Evolutionary conservation across 2,888 invertebrate genomes (phyloP).

Genomic region (Hipparchia semele): DNA sequence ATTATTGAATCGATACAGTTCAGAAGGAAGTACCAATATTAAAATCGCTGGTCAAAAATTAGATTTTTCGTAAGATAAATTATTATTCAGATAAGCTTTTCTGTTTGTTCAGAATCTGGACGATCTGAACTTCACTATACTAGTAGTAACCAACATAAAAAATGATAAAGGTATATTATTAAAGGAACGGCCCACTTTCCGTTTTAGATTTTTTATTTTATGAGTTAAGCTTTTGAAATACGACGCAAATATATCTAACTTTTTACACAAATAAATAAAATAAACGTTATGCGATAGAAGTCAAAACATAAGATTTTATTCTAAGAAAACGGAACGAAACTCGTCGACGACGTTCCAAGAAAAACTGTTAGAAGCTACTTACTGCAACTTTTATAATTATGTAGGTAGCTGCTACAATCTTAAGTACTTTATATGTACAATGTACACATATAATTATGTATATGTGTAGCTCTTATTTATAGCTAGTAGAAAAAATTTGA

Average conservation of each 20-base stretch:
- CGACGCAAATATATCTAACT: slow-evolving; percentile 24
- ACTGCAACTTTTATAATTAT: slow-evolving; percentile 47
- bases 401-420: slow-evolving; percentile 21
- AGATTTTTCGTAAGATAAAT: not conserved
- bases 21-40: too few species aligned
- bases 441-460: too few species aligned
- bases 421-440: too few species aligned
- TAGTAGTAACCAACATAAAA: too few species aligned
- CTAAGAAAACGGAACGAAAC: slow-evolving; percentile 53
- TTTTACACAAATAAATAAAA: slow-evolving; percentile 36
- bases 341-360: slow-evolving; percentile 48
- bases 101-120: not conserved
- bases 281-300: slow-evolving; percentile 43
- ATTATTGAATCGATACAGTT: too few species aligned
- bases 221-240: slow-evolving; percentile 15
- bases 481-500: too few species aligned
- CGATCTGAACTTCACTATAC: too few species aligned
- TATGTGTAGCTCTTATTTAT: too few species aligned
- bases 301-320: slow-evolving; percentile 57
- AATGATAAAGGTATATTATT: not conserved
- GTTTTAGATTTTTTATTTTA: slow-evolving; percentile 3
- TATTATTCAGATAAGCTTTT: not conserved
- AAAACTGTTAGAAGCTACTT: slow-evolving; percentile 52
- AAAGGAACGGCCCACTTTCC: slow-evolving; percentile 14
- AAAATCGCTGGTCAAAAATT: not conserved